These are phyloP conservation scores for Sphyrna mokarran DNA, from an alignment of 2,113 vertebrate genomes.

Conservation along the genomic window DNA sequence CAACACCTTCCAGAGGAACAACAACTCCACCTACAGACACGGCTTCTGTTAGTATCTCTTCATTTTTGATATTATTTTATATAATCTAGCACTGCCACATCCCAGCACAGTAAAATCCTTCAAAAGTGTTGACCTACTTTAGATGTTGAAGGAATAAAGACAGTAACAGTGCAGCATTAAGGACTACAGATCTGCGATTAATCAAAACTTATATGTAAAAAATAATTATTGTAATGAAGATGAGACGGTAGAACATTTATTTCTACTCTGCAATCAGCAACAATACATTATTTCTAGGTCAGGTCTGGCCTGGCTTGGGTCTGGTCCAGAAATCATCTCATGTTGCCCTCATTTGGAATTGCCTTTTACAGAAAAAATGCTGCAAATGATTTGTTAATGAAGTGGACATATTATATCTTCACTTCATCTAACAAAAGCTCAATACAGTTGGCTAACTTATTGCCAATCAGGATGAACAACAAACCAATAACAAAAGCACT, in stretches of 20 bases:
- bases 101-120: neutral
- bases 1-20: neutral
- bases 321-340: neutral
- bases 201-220: neutral
- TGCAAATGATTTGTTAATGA: neutral
- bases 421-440: neutral
- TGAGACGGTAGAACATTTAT: neutral
- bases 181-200: neutral
- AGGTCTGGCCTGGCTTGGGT: neutral
- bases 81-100: neutral
- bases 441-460: neutral
- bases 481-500: neutral
- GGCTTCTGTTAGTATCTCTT: neutral
- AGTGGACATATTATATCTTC: neutral
- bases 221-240: neutral
- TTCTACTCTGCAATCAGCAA: neutral
- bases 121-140: neutral
- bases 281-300: neutral
- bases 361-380: neutral
- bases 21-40: conserved; percentile 18
- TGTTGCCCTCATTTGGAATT: neutral
- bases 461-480: neutral
- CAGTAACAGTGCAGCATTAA: neutral
- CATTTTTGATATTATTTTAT: neutral
- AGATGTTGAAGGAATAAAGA: neutral